Conservation (phyloP, 2,797 vertebrate genomes). For the Oreortyx pictus region DNA sequence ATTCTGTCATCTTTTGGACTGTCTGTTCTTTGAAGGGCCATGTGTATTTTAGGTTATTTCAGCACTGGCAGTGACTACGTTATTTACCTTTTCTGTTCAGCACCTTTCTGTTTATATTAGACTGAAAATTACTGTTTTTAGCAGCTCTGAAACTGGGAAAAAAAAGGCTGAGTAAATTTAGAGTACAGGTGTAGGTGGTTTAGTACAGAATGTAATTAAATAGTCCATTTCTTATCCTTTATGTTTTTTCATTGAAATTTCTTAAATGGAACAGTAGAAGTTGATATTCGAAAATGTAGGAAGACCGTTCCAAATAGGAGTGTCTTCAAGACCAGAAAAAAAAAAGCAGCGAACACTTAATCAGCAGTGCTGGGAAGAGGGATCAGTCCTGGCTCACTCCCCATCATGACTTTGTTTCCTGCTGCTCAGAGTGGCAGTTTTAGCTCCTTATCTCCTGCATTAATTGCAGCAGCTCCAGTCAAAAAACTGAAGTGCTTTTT, state of each 20-base stretch:
- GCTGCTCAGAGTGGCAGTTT: neutral
- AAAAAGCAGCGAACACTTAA: neutral
- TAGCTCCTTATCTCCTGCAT: neutral
- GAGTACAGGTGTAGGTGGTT: conserved; percentile 52
- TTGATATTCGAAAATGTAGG: neutral
- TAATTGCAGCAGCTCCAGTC: neutral
- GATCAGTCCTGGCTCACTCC: neutral
- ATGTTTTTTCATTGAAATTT: neutral
- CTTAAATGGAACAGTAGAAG: conserved; percentile 8
- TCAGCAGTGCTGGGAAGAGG: neutral
- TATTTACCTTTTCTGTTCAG: conserved; percentile 51
- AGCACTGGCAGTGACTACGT: conserved; percentile 10
- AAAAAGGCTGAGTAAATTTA: conserved; percentile 22
- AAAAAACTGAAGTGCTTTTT: neutral
- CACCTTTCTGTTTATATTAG: conserved; percentile 48
- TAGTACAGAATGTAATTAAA: conserved; percentile 40
- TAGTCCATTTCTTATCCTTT: conserved; percentile 31
- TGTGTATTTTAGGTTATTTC: conserved; percentile 2
- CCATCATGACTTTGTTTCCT: neutral
- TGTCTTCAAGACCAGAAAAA: neutral
- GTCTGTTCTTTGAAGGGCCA: neutral
- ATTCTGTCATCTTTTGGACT: neutral
- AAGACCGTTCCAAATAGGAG: neutral
- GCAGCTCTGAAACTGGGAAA: neutral
- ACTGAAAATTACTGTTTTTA: conserved; percentile 62